Evolutionary conservation across 2,113 vertebrate species (phyloP).

Genomic region (Phycodurus eques): DNA sequence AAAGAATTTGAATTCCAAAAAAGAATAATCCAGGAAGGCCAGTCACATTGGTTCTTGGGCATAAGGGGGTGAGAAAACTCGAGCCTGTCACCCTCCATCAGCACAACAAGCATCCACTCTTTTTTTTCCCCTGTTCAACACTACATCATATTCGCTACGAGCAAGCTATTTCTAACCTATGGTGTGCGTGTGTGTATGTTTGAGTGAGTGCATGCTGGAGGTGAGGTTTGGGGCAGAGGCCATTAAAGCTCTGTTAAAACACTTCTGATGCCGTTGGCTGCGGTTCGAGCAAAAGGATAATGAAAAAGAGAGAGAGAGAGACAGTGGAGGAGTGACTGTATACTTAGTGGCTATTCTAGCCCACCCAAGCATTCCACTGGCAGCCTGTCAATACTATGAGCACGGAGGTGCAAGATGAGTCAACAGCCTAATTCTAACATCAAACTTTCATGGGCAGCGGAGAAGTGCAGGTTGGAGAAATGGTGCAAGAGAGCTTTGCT

Average conservation of each 20-base stretch:
- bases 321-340: slow-evolving; percentile 48
- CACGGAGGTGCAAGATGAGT: slow-evolving; percentile 92
- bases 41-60: slow-evolving; percentile 14
- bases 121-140: slow-evolving; percentile 42
- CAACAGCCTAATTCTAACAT: slow-evolving; percentile 96
- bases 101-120: slow-evolving; percentile 44
- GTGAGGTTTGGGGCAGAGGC: slow-evolving; percentile 81
- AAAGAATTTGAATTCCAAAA: background rate
- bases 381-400: slow-evolving; percentile 95
- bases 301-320: slow-evolving; percentile 27
- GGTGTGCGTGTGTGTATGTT: background rate
- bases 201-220: slow-evolving; percentile 47
- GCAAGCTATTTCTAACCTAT: slow-evolving; percentile 82
- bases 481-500: slow-evolving; percentile 53
- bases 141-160: slow-evolving; percentile 68
- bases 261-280: slow-evolving; percentile 96
- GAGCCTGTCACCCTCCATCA: slow-evolving; percentile 80
- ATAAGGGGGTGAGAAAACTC: slow-evolving; percentile 70
- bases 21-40: slow-evolving; percentile 16
- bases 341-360: slow-evolving; percentile 78
- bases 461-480: slow-evolving; percentile 65
- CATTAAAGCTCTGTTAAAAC: slow-evolving; percentile 99
- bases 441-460: slow-evolving; percentile 90
- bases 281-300: slow-evolving; percentile 66
- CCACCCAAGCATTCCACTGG: slow-evolving; percentile 76